These are phyloP conservation scores for Ceratosolen solmsi DNA, from an alignment of 1,140 invertebrate species.

Conservation along the genomic window DNA sequence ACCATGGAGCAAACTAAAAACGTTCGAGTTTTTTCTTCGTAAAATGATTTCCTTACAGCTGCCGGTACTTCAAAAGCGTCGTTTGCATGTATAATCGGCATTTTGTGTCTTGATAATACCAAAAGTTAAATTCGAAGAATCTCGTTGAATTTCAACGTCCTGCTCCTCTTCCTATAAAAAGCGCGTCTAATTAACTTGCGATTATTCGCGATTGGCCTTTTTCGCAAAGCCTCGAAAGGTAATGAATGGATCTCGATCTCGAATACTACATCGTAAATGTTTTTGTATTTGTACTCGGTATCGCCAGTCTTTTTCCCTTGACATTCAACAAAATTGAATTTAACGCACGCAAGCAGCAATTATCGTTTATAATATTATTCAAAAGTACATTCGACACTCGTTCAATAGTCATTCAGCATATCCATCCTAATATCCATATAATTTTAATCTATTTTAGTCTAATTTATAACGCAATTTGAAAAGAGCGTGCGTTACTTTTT, in stretches of 20 bases:
- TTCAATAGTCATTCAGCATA: too few relatives aligned
- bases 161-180: background rate
- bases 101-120: conserved; percentile 14
- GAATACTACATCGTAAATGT: background rate
- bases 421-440: too few relatives aligned
- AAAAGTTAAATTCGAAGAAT: conserved; percentile 9
- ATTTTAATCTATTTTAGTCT: too few relatives aligned
- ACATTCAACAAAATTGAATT: background rate
- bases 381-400: background rate
- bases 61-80: conserved; percentile 14
- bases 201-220: background rate
- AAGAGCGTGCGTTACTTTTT: background rate
- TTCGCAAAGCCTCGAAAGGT: background rate
- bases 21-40: background rate
- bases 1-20: background rate
- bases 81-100: conserved; percentile 4
- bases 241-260: background rate
- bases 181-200: background rate
- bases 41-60: conserved; percentile 1
- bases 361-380: background rate
- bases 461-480: background rate
- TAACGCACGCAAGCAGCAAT: background rate
- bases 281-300: background rate
- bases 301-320: background rate
- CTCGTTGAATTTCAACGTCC: background rate